Evolutionary conservation across 1,140 invertebrate genomes (phyloP), one percentile per base, ranked within the genome.

Genomic region (Penaeus japonicus): DNA sequence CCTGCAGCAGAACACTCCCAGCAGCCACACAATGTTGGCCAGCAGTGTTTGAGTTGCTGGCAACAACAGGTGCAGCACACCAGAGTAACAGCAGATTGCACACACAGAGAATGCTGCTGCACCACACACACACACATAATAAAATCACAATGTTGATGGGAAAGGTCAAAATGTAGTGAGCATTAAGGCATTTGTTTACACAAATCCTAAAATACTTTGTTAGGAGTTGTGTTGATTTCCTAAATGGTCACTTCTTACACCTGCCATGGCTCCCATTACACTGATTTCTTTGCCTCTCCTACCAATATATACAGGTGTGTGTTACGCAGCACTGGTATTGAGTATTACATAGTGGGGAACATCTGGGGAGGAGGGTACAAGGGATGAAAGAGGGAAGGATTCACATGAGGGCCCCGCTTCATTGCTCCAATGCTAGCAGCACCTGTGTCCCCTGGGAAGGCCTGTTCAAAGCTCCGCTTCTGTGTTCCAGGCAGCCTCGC

Each of bases 401-500:
- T 84, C 62, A 90, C 83, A 65, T 81, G 59, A n/a, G 84, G 81
- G 39, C 78, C 62, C 65, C 89, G 91, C 91, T 91, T 90, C 90
- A 91, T 86, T 88, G 91, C 90, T 91, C 91, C 91, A 89, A 90
- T 91, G 89, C 87, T 89, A 82, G 86, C 84, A 65, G 88, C 88
- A 85, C 90, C 89, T 90, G 91, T 91, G 80, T 91, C 91, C 75
- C 91, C 91, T 24, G 90, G 92, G 91, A 93, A 93, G 70, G 89
- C 91, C 84, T 93, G 92, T 82, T 93, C 91, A 91, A 91, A 93
- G n/a, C 93, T 92, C 92, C 93, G 78, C 92, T 94, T 92, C 92
- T 93, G 82, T 90, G 92, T 18, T 91, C 83, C 90, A 55, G 91
- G 65, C 65, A 90, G 57, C 86, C 89, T 62, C 85, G 87, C 77